Conservation (phyloP, 2,113 vertebrate genomes). For the Heterotis niloticus region DNA sequence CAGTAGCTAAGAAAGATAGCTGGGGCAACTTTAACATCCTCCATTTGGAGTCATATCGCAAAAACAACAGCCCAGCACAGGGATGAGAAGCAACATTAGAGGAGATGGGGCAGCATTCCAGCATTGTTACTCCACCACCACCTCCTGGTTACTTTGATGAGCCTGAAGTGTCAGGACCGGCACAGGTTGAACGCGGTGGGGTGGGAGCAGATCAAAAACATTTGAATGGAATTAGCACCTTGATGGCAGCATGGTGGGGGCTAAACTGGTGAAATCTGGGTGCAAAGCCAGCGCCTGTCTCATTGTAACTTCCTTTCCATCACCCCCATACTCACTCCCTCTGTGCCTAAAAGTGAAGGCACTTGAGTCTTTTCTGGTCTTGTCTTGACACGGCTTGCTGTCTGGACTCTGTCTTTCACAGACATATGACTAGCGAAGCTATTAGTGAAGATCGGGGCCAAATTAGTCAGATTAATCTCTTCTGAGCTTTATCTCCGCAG, state of each 20-base stretch:
- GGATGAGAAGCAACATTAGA: slow-evolving; percentile 29
- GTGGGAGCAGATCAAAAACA: slow-evolving; percentile 40
- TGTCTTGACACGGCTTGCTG: neutral
- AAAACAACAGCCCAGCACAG: slow-evolving; percentile 31
- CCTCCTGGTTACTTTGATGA: slow-evolving; percentile 29
- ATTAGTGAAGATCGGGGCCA: neutral
- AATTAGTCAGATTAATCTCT: neutral
- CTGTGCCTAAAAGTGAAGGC: neutral
- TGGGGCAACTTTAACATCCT: neutral
- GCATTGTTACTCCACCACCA: neutral
- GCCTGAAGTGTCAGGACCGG: neutral
- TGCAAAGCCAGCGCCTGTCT: neutral
- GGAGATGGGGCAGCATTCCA: slow-evolving; percentile 18
- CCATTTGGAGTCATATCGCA: neutral
- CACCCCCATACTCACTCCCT: neutral
- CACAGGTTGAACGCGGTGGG: neutral
- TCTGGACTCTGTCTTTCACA: neutral
- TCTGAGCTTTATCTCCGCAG: neutral
- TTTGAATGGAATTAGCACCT: slow-evolving; percentile 41
- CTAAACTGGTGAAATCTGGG: neutral
- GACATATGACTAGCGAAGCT: neutral
- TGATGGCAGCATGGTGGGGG: slow-evolving; percentile 17
- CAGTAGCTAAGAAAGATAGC: slow-evolving; percentile 21
- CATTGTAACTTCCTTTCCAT: neutral
- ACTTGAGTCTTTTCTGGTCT: neutral